Percentiles rank a stretch among this genome's conserved stretches.
Evolutionary conservation across 2,113 vertebrate genomes (phyloP).

Genomic region (Clinocottus analis): DNA sequence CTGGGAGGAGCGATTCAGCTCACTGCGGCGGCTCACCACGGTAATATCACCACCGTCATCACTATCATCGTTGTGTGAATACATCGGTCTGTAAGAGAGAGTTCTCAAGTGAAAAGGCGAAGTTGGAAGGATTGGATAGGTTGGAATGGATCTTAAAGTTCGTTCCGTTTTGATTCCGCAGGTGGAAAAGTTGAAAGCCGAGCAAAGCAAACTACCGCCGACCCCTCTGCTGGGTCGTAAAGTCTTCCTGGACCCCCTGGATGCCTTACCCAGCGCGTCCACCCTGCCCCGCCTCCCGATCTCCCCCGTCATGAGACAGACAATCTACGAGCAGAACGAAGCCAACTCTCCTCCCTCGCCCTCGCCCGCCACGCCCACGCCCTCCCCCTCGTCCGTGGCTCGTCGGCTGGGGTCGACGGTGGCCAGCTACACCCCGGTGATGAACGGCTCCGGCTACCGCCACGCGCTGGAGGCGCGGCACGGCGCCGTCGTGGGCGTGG

Average conservation of each 20-base stretch:
- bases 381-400: slow-evolving; percentile 73
- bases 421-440: slow-evolving; percentile 79
- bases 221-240: slow-evolving; percentile 92
- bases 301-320: slow-evolving; percentile 84
- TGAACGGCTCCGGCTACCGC: slow-evolving; percentile 77
- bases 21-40: slow-evolving; percentile 91
- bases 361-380: slow-evolving; percentile 65
- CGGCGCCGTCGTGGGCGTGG: slow-evolving; percentile 65
- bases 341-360: slow-evolving; percentile 73
- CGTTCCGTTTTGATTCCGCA: slow-evolving; percentile 57
- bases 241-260: slow-evolving; percentile 89
- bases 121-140: no score
- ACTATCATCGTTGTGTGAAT: not conserved
- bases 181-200: slow-evolving; percentile 92
- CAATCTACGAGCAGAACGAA: slow-evolving; percentile 84
- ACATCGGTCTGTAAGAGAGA: not conserved
- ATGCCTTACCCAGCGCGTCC: slow-evolving; percentile 74
- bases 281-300: slow-evolving; percentile 70
- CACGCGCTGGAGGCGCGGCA: slow-evolving; percentile 68
- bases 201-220: slow-evolving; percentile 90
- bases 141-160: no score
- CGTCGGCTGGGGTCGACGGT: slow-evolving; percentile 76
- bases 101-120: not conserved
- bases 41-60: slow-evolving; percentile 67
- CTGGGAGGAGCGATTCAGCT: slow-evolving; percentile 97